Percentiles rank a stretch among this genome's conserved stretches.
Evolutionary conservation across 2,113 vertebrate species (phyloP).

Genomic region (Calonectris borealis): DNA sequence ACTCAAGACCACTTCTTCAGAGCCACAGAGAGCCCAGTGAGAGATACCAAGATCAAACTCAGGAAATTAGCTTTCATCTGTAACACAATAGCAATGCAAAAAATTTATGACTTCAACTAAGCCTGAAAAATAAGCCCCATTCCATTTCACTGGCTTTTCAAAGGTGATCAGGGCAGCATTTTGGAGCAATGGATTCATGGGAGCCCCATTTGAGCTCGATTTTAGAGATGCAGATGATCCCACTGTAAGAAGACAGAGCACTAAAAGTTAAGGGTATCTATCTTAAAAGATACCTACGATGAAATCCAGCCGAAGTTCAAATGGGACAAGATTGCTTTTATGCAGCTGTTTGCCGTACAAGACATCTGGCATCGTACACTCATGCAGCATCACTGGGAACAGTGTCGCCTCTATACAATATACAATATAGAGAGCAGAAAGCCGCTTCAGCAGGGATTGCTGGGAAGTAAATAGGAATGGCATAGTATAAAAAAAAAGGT

Average conservation of each 20-base stretch:
- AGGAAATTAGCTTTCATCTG: neutral
- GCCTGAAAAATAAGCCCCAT: neutral
- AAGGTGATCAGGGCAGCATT: neutral
- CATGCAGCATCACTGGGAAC: neutral
- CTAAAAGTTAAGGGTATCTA: neutral
- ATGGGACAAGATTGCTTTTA: neutral
- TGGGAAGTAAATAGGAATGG: neutral
- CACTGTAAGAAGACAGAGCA: neutral
- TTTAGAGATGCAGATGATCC: neutral
- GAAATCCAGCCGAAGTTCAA: neutral
- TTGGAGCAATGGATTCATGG: neutral
- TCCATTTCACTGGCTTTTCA: neutral
- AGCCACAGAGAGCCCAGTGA: neutral
- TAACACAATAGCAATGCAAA: neutral
- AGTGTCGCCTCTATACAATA: accelerated
- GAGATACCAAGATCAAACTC: neutral
- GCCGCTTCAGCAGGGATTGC: neutral
- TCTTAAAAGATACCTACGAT: neutral
- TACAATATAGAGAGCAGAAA: neutral
- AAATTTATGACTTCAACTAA: neutral
- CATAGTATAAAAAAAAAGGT: neutral
- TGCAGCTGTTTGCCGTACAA: neutral
- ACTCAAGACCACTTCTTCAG: neutral
- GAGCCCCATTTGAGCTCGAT: neutral
- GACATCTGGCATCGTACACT: neutral